phyloP scores from a whole-genome alignment of 2,888 invertebrate genomes.

The Oligia latruncula region DNA sequence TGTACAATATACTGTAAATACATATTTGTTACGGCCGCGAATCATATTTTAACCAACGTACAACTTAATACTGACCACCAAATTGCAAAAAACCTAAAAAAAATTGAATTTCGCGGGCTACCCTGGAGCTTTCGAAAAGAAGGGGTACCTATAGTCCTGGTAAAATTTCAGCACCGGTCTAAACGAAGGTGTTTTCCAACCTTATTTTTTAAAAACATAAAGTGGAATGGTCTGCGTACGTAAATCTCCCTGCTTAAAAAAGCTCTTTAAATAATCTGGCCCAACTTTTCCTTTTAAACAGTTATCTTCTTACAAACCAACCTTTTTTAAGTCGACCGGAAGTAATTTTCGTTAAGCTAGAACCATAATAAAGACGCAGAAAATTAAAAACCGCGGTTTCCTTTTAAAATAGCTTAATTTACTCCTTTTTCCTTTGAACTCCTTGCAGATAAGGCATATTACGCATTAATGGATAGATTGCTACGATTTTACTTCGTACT shows the following conservation, averaged over 20 bases:
- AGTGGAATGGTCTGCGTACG: neutral
- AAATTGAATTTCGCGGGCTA: too few relatives aligned
- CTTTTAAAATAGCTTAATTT: conserved; percentile 18
- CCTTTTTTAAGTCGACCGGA: conserved; percentile 27
- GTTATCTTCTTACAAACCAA: conserved; percentile 7
- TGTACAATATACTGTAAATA: too few relatives aligned
- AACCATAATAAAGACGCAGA: conserved; percentile 32
- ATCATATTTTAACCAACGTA: too few relatives aligned
- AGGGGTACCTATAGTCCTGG: too few relatives aligned
- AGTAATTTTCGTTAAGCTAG: conserved; percentile 22
- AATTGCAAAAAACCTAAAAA: too few relatives aligned
- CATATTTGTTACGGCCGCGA: too few relatives aligned
- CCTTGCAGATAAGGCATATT: neutral
- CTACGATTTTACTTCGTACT: neutral
- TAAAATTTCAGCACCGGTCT: too few relatives aligned
- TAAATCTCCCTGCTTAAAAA: neutral
- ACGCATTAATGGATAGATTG: neutral
- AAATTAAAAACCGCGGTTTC: conserved; percentile 17
- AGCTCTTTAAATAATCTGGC: neutral
- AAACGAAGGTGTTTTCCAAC: neutral
- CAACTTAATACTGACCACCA: too few relatives aligned
- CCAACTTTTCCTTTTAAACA: conserved; percentile 18
- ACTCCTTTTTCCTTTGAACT: conserved; percentile 9
- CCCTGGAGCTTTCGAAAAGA: too few relatives aligned
- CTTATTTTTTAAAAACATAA: neutral